Percentiles rank a stretch among this genome's conserved stretches.
Evolutionary conservation across 2,888 invertebrate species (phyloP).

Genomic region (Blomia tropicalis): DNA sequence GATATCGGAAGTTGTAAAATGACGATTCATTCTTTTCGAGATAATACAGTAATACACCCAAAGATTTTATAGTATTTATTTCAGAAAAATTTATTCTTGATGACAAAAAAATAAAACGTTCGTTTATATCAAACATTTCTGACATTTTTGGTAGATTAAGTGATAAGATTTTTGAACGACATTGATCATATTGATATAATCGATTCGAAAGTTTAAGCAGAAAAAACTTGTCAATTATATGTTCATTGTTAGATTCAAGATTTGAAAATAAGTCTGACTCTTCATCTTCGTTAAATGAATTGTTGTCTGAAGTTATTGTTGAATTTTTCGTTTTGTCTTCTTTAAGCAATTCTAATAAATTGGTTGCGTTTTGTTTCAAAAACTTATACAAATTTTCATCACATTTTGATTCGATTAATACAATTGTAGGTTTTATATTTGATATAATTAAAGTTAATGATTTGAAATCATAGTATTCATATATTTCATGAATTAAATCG

Average conservation of each 20-base stretch:
- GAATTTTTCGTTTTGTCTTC: neutral
- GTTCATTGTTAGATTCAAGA: neutral
- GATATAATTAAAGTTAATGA: neutral
- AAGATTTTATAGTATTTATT: constrained; percentile 16
- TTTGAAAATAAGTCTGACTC: neutral
- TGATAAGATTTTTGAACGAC: constrained; percentile 1
- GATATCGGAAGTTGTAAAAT: neutral
- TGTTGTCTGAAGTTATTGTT: neutral
- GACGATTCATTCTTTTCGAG: neutral
- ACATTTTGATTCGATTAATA: constrained; percentile 11
- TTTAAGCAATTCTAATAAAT: neutral
- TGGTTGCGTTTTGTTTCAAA: neutral
- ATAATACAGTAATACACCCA: constrained; percentile 20
- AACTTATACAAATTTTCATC: constrained; percentile 9
- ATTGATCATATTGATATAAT: constrained; percentile 8
- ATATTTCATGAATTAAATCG: constrained; percentile 9
- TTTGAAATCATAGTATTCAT: constrained; percentile 19
- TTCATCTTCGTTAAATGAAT: neutral
- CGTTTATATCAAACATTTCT: constrained; percentile 30
- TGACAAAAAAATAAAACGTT: constrained; percentile 34
- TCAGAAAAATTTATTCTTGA: constrained; percentile 35
- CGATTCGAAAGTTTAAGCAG: neutral
- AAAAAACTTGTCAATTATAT: neutral
- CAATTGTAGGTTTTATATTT: constrained; percentile 16
- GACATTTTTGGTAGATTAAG: neutral